Conservation (phyloP, 1,140 invertebrate genomes). For the Eumaeus atala region DNA sequence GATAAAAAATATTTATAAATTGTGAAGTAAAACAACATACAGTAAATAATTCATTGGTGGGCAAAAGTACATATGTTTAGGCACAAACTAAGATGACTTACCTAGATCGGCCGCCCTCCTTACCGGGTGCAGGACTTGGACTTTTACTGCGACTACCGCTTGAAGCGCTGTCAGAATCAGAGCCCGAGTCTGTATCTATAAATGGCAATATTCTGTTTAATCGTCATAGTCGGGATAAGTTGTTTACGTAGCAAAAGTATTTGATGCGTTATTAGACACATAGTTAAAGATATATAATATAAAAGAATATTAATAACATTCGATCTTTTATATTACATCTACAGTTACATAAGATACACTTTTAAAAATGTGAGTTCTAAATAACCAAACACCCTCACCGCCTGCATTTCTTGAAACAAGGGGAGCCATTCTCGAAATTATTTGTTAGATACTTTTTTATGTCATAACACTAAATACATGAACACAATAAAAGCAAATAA, state of each 20-base stretch:
- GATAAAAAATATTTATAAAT: too few relatives aligned
- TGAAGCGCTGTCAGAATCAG: constrained; percentile 73
- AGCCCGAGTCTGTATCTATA: constrained; percentile 61
- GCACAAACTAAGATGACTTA: constrained; percentile 18
- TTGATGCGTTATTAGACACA: background rate
- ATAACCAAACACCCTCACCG: background rate
- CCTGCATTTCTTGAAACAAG: background rate
- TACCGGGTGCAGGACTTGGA: constrained; percentile 59
- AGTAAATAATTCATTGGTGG: too few relatives aligned
- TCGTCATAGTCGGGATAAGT: background rate
- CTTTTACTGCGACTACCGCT: constrained; percentile 72
- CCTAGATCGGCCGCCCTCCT: constrained; percentile 57
- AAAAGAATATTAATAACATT: too few relatives aligned
- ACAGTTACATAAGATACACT: background rate
- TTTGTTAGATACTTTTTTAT: background rate
- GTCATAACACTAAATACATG: background rate
- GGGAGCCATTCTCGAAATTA: background rate
- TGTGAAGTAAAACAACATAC: too few relatives aligned
- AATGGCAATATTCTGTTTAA: background rate
- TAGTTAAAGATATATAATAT: too few relatives aligned
- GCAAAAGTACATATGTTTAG: too few relatives aligned
- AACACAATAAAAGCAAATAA: background rate
- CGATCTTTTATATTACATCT: background rate
- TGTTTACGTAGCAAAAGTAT: background rate
- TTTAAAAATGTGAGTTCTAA: background rate